Conservation (phyloP, 2,797 vertebrate species). For the Numenius phaeopus region DNA sequence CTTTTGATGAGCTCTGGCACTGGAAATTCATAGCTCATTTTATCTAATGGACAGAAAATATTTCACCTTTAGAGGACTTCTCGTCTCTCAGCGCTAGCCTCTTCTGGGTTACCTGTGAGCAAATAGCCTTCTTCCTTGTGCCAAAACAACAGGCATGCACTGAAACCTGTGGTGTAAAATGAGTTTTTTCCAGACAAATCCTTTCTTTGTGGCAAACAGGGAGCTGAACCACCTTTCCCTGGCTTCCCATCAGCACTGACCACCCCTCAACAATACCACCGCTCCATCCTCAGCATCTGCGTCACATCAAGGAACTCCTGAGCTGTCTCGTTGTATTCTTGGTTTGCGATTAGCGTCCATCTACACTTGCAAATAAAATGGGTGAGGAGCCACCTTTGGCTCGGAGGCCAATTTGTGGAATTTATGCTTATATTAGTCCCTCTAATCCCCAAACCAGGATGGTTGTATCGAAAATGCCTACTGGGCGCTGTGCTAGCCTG, state of each 20-base stretch:
- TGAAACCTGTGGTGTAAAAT: not conserved
- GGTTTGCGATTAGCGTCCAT: not conserved
- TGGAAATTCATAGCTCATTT: not conserved
- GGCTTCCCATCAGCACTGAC: not conserved
- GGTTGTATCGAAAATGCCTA: not conserved
- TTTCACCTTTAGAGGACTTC: slow-evolving; percentile 22
- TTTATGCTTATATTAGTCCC: not conserved
- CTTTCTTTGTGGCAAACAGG: not conserved
- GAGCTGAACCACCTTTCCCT: not conserved
- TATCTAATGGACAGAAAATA: not conserved
- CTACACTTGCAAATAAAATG: not conserved
- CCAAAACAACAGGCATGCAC: not conserved
- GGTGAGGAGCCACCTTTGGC: not conserved
- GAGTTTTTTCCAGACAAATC: not conserved
- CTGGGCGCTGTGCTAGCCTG: not conserved
- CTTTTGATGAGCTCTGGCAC: not conserved
- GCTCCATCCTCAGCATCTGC: not conserved
- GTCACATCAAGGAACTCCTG: not conserved
- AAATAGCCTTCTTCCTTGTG: not conserved
- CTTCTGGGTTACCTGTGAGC: not conserved
- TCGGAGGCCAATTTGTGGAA: not conserved
- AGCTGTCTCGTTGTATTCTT: too few species aligned
- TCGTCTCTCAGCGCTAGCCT: not conserved
- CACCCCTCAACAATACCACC: not conserved
- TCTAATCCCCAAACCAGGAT: not conserved